Percentiles rank a stretch among this genome's conserved stretches.
Evolutionary conservation across 2,113 vertebrate genomes (phyloP).

Genomic region (Phalacrocorax carbo): DNA sequence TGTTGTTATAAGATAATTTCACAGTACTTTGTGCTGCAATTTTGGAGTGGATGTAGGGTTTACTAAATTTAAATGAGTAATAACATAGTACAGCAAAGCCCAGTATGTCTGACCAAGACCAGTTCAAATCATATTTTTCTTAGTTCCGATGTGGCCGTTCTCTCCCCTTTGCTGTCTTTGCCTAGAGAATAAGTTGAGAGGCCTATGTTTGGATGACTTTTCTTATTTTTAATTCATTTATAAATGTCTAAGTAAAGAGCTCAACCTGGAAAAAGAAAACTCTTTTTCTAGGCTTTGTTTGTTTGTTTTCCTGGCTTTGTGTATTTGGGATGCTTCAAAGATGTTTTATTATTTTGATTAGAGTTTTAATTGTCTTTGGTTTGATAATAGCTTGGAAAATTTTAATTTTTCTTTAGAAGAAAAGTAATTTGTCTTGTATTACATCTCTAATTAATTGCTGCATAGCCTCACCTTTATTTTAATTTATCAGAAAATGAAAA

Average conservation of each 20-base stretch:
- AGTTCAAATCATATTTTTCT: background rate
- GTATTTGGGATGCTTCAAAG: background rate
- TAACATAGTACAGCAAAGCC: background rate
- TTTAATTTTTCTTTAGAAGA: background rate
- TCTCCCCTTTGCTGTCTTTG: background rate
- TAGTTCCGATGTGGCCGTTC: background rate
- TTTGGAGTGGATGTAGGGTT: background rate
- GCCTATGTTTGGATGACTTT: background rate
- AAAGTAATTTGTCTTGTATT: background rate
- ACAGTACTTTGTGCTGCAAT: background rate
- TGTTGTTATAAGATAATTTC: background rate
- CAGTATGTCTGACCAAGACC: background rate
- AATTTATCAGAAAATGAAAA: constrained; percentile 87
- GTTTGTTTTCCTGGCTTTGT: background rate
- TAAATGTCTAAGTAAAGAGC: background rate
- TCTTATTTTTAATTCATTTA: background rate
- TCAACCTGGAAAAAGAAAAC: background rate
- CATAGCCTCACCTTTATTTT: background rate
- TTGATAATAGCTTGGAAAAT: background rate
- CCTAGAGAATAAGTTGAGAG: background rate
- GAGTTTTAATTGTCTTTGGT: background rate
- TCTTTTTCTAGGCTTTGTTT: background rate
- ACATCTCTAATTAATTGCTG: background rate
- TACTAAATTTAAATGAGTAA: background rate
- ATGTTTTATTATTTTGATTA: background rate